phyloP scores from a whole-genome alignment of 2,113 vertebrate species.

The Melierax canorus region DNA sequence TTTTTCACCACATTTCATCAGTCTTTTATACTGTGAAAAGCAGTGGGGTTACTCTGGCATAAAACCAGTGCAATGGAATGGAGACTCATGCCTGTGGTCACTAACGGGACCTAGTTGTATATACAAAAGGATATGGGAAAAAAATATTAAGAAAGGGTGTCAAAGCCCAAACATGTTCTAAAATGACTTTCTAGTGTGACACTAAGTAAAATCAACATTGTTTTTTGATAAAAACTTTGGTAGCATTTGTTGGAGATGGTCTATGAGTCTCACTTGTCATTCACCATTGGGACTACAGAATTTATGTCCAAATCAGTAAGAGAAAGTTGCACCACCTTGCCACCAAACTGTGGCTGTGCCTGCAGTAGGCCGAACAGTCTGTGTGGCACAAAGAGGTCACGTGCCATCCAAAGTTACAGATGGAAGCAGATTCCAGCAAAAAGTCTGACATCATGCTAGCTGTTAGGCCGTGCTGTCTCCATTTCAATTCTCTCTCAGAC shows the following conservation, averaged over 20 bases:
- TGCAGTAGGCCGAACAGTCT: neutral
- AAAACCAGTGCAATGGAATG: conserved; percentile 25
- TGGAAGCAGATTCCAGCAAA: neutral
- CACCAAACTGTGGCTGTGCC: neutral
- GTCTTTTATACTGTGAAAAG: conserved; percentile 16
- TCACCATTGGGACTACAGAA: neutral
- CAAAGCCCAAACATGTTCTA: neutral
- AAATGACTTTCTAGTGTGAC: neutral
- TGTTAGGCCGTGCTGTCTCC: neutral
- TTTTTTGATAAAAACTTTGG: neutral
- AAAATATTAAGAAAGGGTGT: neutral
- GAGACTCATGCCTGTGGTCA: conserved; percentile 53
- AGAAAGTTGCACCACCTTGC: neutral
- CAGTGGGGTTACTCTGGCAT: conserved; percentile 40
- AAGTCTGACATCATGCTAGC: neutral
- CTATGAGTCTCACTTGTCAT: neutral
- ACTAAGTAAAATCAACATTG: neutral
- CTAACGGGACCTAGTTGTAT: conserved; percentile 9
- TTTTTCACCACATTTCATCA: conserved; percentile 47
- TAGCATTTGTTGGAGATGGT: neutral
- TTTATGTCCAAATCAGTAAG: neutral
- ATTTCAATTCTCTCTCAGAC: conserved; percentile 17
- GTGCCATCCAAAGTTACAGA: neutral
- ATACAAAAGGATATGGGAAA: neutral
- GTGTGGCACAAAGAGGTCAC: neutral